Evolutionary conservation across 92 coral and sea anemone species (phyloP).

Genomic region (Actinostola sp.): DNA sequence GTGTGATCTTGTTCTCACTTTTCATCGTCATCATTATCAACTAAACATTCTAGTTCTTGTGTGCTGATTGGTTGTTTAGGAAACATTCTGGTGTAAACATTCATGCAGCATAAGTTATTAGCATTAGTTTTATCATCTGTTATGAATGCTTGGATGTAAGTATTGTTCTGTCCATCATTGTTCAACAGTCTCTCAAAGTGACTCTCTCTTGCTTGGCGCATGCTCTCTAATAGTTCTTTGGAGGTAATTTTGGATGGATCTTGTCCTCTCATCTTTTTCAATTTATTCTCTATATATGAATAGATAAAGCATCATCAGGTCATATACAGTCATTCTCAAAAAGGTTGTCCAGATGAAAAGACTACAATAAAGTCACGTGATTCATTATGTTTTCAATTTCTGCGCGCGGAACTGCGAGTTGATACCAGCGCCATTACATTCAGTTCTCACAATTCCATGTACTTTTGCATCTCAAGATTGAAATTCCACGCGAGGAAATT

Average conservation of each 20-base stretch:
- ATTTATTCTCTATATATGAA: slow-evolving; percentile 50
- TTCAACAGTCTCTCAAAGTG: slow-evolving; percentile 54
- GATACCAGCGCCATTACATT: no score
- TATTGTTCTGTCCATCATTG: slow-evolving; percentile 4
- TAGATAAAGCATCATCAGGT: no score
- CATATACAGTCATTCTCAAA: no score
- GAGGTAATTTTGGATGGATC: slow-evolving; percentile 49
- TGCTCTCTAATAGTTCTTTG: slow-evolving; percentile 52
- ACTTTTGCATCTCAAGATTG: no score
- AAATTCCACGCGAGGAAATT: no score
- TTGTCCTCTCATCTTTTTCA: slow-evolving; percentile 61
- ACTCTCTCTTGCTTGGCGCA: slow-evolving; percentile 61
- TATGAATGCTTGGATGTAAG: slow-evolving; percentile 28
- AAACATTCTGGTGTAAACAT: slow-evolving; percentile 54
- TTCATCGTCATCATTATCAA: slow-evolving; percentile 36
- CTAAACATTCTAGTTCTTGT: slow-evolving; percentile 73
- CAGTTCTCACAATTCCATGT: no score
- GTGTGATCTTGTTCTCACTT: neutral
- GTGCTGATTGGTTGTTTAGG: slow-evolving; percentile 79
- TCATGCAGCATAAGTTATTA: slow-evolving; percentile 56
- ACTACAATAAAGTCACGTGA: no score
- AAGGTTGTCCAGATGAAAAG: no score
- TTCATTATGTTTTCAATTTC: no score
- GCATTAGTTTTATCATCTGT: slow-evolving; percentile 42
- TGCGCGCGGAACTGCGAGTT: no score